Evolutionary conservation across 2,797 vertebrate genomes (phyloP), one percentile per base, ranked within the genome.

Genomic region (Octomys mimax): DNA sequence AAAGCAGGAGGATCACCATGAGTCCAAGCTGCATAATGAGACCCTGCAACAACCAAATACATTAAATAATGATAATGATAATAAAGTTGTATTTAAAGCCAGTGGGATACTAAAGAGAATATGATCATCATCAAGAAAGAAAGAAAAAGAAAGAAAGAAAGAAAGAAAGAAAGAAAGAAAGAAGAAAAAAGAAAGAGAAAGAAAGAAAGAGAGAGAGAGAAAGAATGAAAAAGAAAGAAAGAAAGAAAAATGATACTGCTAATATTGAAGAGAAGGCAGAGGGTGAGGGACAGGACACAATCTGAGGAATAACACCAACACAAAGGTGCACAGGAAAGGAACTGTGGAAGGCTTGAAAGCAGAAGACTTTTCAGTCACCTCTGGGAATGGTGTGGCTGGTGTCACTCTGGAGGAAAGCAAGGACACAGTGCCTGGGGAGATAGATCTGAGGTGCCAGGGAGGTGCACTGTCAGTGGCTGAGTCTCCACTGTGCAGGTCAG

Each of bases 101-200:
- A 96, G 80, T 97, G 95, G 97, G 94, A 97, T 89, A 80, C 94
- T 96, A 96, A 96, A 97, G 96, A 95, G 92, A 96, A 88, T 96
- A 91, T 64, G 62, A 94, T 54, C 91, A 78, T 75, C 46, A 52
- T 2, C 6, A 12, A 52, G 49, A 52, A 52, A 52, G 11, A 12
- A 42, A 42, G 39, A 42, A 42, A 42, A 42, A 42, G 42, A 42
- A 42, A 42, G 42, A 42, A 42, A 42, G 42, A 42, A 42, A 42
- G 42, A 42, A 49, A 49, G 42, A 42, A 42, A 42, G 42, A 42
- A 42, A 42, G 42, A 42, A 42, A 42, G 42, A 42, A 42, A 6
- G 5, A 42, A 42, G 39, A 42, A 42, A 5, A 42, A 42, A 42
- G 39, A 42, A 42, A 42, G 39, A 42, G 5, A 42, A 5, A 42